These are phyloP conservation scores for Rattus norvegicus DNA, from an alignment of 2,113 vertebrate genomes.

Conservation along the genomic window DNA sequence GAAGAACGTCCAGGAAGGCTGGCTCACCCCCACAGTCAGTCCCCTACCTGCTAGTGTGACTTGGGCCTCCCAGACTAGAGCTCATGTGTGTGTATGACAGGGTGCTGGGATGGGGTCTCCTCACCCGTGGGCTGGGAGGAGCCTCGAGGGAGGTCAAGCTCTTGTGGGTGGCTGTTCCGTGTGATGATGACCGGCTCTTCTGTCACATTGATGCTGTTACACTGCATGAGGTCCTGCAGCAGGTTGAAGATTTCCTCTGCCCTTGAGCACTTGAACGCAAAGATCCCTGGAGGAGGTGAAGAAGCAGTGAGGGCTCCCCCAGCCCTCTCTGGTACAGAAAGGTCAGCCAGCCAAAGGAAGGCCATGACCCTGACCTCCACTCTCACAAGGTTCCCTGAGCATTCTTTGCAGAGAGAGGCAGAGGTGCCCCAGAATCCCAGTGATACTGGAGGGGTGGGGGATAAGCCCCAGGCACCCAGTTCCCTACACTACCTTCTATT, in stretches of 20 bases:
- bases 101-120: constrained; percentile 29
- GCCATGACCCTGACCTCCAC: background rate
- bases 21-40: background rate
- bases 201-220: constrained; percentile 98
- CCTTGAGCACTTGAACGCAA: constrained; percentile 98
- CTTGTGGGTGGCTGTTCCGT: constrained; percentile 91
- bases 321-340: background rate
- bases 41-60: background rate
- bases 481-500: too few relatives aligned
- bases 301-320: background rate
- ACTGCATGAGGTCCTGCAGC: constrained; percentile 99
- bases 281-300: constrained; percentile 91
- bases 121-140: constrained; percentile 93
- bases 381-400: background rate
- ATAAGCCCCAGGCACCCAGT: background rate
- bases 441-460: background rate
- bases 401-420: background rate
- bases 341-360: too few relatives aligned
- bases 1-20: background rate
- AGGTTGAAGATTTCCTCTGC: constrained; percentile 99
- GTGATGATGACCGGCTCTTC: constrained; percentile 96
- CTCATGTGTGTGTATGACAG: fast-evolving
- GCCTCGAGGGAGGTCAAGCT: constrained; percentile 90
- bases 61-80: background rate
- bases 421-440: background rate